Evolutionary conservation across 2,797 vertebrate genomes (phyloP), one percentile per base, ranked within the genome.

Genomic region (Falco rusticolus): DNA sequence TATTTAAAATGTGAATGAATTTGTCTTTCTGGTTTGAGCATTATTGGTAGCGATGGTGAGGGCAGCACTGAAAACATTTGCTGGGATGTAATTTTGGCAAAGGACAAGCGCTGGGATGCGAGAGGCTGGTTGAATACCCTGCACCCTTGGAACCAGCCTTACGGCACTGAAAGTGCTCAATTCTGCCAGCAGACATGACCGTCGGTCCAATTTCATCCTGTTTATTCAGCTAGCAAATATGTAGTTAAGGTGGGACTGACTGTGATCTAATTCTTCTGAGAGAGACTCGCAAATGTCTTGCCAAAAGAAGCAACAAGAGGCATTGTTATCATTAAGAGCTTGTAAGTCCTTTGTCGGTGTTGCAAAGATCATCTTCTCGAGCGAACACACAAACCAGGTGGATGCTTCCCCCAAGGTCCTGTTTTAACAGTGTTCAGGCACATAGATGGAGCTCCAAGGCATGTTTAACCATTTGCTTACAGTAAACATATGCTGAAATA

Each of bases 241-340:
- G 53, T 75, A 75, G 91, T 31, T 66, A 94, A 95, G 93, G 86
- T 96, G 95, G 88, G 92, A 85, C 90, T 39, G 88, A 6, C 34
- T 83, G 92, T 83, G 93, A 90, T n/a, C 71, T 91, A 79, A 91
- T 89, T 85, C 82, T 94, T 84, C 63, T 11, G 71, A 87, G 64
- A 59, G 65, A 79, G 13, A 10, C 60, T 47, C 4, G 11, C 8
- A 56, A 34, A 34, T 11, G 20, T 28, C 7, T 37, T 79, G 88
- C 90, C 93, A 93, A 83, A 54, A 83, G 88, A 66, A 88, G 71
- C 60, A 95, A 33, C 4, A 0, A 77, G 72, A 90, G 88, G 33
- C n/a, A 29, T 60, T 50, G 51, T 43, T 76, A 37, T 33, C 48
- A 4, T 14, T 3, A 54, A 31, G 34, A 82, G 47, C 54, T 37